Conservation (phyloP, 2,888 invertebrate genomes). For the Eilema griseolum region DNA sequence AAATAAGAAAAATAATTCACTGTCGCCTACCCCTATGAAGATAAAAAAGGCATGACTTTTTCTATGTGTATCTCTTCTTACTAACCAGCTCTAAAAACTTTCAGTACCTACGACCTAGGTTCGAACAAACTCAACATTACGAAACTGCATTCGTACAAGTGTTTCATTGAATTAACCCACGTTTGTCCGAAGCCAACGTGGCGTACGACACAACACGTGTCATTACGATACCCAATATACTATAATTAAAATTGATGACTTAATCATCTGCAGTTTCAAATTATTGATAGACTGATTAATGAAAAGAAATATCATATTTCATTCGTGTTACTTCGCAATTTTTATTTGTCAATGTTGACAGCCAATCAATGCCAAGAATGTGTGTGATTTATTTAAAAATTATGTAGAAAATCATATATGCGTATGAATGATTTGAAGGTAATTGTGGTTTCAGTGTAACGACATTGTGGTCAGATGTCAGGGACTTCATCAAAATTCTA, state of each 20-base stretch:
- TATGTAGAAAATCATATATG: conserved; percentile 46
- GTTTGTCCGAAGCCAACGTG: conserved; percentile 33
- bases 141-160: neutral
- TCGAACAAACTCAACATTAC: neutral
- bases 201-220: conserved; percentile 24
- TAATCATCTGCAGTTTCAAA: conserved; percentile 62
- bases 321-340: conserved; percentile 66
- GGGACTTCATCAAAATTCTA: conserved; percentile 18
- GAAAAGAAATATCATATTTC: conserved; percentile 67
- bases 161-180: conserved; percentile 39
- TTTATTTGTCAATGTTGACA: conserved; percentile 77
- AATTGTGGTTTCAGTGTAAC: conserved; percentile 24
- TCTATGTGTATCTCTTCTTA: neutral
- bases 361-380: conserved; percentile 64
- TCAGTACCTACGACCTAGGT: neutral
- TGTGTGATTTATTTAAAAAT: conserved; percentile 67
- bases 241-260: conserved; percentile 79
- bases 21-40: too few relatives aligned
- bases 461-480: conserved; percentile 9
- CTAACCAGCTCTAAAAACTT: neutral
- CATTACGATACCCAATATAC: conserved; percentile 57
- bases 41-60: too few relatives aligned
- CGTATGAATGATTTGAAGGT: conserved; percentile 41
- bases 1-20: too few relatives aligned
- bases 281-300: conserved; percentile 66